phyloP scores from a whole-genome alignment of 2,797 vertebrate species.

The Gambelia wislizenii region DNA sequence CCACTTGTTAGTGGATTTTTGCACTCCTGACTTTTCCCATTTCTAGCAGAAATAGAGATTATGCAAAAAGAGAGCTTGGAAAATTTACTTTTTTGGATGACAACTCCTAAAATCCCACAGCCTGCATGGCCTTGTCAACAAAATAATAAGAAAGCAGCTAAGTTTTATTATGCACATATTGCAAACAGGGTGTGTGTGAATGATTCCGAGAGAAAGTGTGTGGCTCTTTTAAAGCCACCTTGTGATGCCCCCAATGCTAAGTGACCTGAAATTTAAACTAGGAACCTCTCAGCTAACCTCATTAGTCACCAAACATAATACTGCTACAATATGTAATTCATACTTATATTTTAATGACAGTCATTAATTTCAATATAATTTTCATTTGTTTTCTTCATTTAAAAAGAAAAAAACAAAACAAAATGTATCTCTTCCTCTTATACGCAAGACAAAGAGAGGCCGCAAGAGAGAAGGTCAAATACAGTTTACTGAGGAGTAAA shows the following conservation, averaged over 20 bases:
- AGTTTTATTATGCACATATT: not conserved
- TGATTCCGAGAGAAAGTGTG: not conserved
- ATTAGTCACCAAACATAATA: not conserved
- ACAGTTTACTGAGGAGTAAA: constrained; percentile 9
- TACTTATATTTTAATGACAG: not conserved
- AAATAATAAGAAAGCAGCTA: not conserved
- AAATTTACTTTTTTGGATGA: not conserved
- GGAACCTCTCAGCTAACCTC: not conserved
- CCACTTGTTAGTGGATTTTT: not conserved
- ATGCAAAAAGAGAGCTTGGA: not conserved
- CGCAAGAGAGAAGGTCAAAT: not conserved
- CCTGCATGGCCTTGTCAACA: not conserved
- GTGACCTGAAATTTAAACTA: not conserved
- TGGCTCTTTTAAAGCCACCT: not conserved
- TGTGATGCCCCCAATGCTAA: not conserved
- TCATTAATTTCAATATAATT: constrained; percentile 2
- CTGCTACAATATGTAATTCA: not conserved
- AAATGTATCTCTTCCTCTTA: not conserved
- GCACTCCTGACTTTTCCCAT: not conserved
- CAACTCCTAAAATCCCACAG: not conserved
- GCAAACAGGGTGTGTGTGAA: not conserved
- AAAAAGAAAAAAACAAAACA: too few relatives aligned
- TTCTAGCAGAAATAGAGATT: not conserved
- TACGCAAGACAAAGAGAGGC: not conserved
- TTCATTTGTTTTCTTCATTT: not conserved